A percentile compares a stretch with the other conserved stretches of the same genome.
Evolutionary conservation across 2,113 vertebrate genomes (phyloP).

Genomic region (Hypanus sabinus): DNA sequence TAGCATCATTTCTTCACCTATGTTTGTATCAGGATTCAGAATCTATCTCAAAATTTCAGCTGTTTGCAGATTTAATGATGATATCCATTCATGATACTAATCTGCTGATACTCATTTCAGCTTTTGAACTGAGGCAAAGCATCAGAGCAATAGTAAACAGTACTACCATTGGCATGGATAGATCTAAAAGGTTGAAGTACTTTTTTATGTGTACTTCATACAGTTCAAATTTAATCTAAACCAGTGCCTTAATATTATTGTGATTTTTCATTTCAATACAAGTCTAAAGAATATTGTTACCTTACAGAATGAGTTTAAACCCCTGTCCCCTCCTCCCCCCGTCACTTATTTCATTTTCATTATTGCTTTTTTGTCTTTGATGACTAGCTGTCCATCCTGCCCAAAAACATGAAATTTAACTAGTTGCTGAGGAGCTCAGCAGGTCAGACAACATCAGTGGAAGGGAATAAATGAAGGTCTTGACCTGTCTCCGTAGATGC

Average conservation of each 20-base stretch:
- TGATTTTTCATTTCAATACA: background rate
- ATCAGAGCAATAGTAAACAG: background rate
- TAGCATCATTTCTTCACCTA: background rate
- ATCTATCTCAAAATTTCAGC: background rate
- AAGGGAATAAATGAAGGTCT: too few species aligned
- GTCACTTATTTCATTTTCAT: background rate
- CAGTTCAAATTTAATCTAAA: background rate
- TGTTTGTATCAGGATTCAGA: background rate
- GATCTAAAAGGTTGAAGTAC: background rate
- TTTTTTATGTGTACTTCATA: background rate
- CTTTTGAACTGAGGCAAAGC: background rate
- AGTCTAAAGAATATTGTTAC: background rate
- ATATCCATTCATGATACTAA: background rate
- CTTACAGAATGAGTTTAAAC: too few species aligned
- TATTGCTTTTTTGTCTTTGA: background rate
- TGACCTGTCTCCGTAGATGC: too few species aligned
- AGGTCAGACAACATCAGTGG: too few species aligned
- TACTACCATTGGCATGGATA: background rate
- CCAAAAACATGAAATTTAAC: background rate
- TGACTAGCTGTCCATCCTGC: background rate
- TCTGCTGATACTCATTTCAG: background rate
- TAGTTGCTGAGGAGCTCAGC: too few species aligned
- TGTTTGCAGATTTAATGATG: background rate
- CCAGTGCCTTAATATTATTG: background rate
- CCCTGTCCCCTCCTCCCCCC: too few species aligned